Percentiles rank a stretch among this genome's conserved stretches.
Conservation (phyloP, 2,113 vertebrate species). For the Cyprinodon variegatus region DNA sequence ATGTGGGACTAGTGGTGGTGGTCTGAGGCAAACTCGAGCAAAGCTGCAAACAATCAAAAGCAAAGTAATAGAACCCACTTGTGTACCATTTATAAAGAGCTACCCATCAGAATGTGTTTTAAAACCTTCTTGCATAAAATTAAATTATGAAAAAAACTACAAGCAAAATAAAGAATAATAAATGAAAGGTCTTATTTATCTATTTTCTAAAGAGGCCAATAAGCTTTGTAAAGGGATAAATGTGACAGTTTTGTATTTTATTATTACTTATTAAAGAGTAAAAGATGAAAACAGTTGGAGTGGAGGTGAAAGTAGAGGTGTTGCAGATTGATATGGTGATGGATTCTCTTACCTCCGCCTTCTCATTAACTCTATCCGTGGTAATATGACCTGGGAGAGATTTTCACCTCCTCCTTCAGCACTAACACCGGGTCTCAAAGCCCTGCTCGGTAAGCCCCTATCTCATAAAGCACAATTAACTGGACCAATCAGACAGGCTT, state of each 20-base stretch:
- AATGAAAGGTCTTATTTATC: neutral
- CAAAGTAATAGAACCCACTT: slow-evolving; percentile 20
- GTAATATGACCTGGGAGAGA: slow-evolving; percentile 79
- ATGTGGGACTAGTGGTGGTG: slow-evolving; percentile 52
- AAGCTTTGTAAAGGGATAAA: slow-evolving; percentile 11
- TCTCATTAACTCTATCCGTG: slow-evolving; percentile 79
- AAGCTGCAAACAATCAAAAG: slow-evolving; percentile 41
- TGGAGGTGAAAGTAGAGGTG: slow-evolving; percentile 64
- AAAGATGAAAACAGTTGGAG: slow-evolving; percentile 53
- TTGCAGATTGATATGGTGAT: slow-evolving; percentile 75
- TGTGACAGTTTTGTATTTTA: slow-evolving; percentile 44
- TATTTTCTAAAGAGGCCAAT: neutral
- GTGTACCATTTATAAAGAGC: slow-evolving; percentile 43
- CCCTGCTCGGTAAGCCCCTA: slow-evolving; percentile 67
- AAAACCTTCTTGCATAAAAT: slow-evolving; percentile 18
- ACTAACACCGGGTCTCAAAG: slow-evolving; percentile 72
- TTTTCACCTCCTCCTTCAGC: slow-evolving; percentile 77
- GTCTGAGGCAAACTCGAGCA: slow-evolving; percentile 23
- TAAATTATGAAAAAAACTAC: neutral
- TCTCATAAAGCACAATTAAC: slow-evolving; percentile 84
- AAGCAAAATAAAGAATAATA: neutral
- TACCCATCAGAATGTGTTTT: slow-evolving; percentile 12
- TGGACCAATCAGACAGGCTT: slow-evolving; percentile 83
- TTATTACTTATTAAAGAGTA: slow-evolving; percentile 56
- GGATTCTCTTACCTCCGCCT: slow-evolving; percentile 79